phyloP scores from a whole-genome alignment of 2,888 invertebrate species.

The Andrena hattorfiana region DNA sequence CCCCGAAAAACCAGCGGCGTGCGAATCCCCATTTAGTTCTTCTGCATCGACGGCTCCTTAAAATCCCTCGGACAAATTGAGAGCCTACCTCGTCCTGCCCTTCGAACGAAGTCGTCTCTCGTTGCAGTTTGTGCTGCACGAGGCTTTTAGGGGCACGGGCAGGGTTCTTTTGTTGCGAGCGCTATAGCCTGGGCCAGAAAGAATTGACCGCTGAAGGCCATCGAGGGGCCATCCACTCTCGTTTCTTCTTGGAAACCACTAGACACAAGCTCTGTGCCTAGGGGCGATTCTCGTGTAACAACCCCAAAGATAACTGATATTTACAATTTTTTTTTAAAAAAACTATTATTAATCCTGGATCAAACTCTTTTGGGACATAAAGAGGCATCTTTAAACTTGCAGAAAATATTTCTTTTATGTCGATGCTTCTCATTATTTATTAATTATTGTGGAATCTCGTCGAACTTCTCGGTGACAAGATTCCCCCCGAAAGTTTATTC shows the following conservation, averaged over 20 bases:
- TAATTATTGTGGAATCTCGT: too few species aligned
- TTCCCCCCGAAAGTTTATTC: too few species aligned
- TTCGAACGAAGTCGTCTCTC: slow-evolving; percentile 14
- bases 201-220: not conserved
- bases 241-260: not conserved
- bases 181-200: not conserved
- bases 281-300: too few species aligned
- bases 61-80: slow-evolving; percentile 61
- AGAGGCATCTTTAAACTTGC: too few species aligned
- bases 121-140: slow-evolving; percentile 8
- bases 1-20: slow-evolving; percentile 56
- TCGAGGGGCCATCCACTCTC: too few species aligned
- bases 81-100: slow-evolving; percentile 23
- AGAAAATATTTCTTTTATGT: too few species aligned
- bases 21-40: slow-evolving; percentile 69
- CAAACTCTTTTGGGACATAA: too few species aligned
- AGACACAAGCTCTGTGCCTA: too few species aligned
- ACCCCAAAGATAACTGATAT: not conserved
- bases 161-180: not conserved
- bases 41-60: slow-evolving; percentile 52
- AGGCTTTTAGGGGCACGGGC: not conserved
- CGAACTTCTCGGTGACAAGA: too few species aligned
- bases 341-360: too few species aligned
- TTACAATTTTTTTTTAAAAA: not conserved
- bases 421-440: too few species aligned